These are phyloP conservation scores for Drosophila aff. DNA, from an alignment of 1,140 invertebrate species.

Conservation along the genomic window DNA sequence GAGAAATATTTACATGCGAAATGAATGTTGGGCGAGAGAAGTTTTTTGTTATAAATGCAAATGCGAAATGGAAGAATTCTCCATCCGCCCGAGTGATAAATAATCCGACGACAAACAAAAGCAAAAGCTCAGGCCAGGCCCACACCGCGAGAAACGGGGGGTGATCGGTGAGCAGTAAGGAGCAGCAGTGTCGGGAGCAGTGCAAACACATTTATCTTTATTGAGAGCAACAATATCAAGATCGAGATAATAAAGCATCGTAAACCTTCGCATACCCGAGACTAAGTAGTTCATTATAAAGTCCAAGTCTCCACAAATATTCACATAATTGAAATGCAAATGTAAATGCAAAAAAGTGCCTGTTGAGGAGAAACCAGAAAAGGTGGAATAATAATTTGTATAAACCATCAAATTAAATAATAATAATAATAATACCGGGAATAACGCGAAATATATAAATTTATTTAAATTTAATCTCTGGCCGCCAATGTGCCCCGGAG, in stretches of 20 bases:
- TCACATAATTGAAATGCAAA: constrained; percentile 43
- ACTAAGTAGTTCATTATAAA: constrained; percentile 54
- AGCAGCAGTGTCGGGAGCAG: constrained; percentile 32
- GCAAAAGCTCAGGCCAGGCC: constrained; percentile 22
- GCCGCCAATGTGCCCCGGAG: constrained; percentile 45
- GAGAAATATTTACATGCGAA: constrained; percentile 62
- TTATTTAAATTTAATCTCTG: constrained; percentile 49
- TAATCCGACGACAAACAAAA: constrained; percentile 52
- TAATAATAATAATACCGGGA: constrained; percentile 12
- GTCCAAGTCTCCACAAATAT: constrained; percentile 36
- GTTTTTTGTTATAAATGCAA: constrained; percentile 72
- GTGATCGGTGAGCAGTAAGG: background rate
- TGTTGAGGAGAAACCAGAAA: constrained; percentile 25
- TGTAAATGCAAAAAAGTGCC: constrained; percentile 61
- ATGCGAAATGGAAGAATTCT: constrained; percentile 64
- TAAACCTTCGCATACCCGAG: constrained; percentile 50
- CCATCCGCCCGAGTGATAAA: constrained; percentile 61
- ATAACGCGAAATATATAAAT: constrained; percentile 25
- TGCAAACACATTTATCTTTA: constrained; percentile 72
- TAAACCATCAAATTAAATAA: constrained; percentile 39
- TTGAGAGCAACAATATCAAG: constrained; percentile 63
- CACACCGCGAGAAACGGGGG: constrained; percentile 39
- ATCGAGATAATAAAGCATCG: constrained; percentile 60
- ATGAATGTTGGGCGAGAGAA: constrained; percentile 54
- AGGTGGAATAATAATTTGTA: constrained; percentile 11